Percentiles rank a stretch among this genome's conserved stretches.
phyloP scores from a whole-genome alignment of 2,888 invertebrate species.

The Abrostola tripartita region DNA sequence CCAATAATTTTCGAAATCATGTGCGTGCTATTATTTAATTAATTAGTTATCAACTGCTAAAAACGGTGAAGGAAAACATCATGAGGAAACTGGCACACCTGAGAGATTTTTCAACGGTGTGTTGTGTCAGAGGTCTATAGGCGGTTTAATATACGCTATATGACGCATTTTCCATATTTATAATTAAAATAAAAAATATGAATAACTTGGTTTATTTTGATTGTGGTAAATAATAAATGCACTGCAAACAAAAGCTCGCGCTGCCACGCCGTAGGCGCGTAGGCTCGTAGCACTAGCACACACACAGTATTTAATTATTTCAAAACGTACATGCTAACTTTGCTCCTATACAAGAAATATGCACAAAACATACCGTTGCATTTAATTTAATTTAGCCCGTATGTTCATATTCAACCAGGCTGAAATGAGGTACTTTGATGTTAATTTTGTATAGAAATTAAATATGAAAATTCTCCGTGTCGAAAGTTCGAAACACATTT shows the following conservation, averaged over 20 bases:
- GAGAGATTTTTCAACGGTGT: too few species aligned
- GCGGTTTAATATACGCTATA: too few species aligned
- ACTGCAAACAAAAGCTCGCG: constrained; percentile 24
- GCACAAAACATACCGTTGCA: not conserved
- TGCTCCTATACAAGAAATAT: constrained; percentile 14
- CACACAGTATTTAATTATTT: constrained; percentile 40
- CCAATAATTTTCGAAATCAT: too few species aligned
- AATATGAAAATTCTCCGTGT: not conserved
- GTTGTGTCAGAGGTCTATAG: too few species aligned
- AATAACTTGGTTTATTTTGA: constrained; percentile 21
- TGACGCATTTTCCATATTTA: not conserved
- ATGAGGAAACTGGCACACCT: too few species aligned
- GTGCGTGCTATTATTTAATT: too few species aligned
- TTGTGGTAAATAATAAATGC: constrained; percentile 23
- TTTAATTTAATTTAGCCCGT: not conserved
- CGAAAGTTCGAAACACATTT: not conserved
- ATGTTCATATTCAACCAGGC: not conserved
- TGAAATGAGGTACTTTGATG: not conserved
- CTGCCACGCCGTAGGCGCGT: constrained; percentile 48
- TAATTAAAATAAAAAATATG: constrained; percentile 12
- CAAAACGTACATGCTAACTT: constrained; percentile 21
- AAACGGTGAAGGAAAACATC: too few species aligned
- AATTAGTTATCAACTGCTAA: too few species aligned
- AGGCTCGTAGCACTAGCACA: constrained; percentile 41
- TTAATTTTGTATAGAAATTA: not conserved